Base-by-base conservation (phyloP, 2,888 invertebrate species). In the Tuta absoluta region DNA sequence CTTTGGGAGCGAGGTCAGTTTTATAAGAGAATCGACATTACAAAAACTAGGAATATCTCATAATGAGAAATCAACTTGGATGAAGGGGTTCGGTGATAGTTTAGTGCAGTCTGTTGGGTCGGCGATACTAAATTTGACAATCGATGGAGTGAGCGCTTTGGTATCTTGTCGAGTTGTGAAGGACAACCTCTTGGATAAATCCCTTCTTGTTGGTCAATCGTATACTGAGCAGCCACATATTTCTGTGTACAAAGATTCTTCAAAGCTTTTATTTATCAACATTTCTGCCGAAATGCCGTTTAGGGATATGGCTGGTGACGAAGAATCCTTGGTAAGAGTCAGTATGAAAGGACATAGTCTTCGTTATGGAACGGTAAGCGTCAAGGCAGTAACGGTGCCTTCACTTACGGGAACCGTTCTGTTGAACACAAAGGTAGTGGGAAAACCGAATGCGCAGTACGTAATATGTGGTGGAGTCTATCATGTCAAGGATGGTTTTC, bases 181-280 rank as follows among this genome's bases (percentile, higher is more conserved):
- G 5, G 69, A 72, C 62, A 45, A 61, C 0, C 58, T 64, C 1
- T 41, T 72, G 17, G 69, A 72, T 1, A 66, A 62, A 37, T 51
- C 68, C 12, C 1, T 72, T 10, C 56, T 72, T 1, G 64, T 71
- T n/a, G 70, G 70, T 2, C 68, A 69, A 33, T 21, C 63, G 0
- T 72, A 53, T 23, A 65, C 72, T 0, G 72, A 72, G 41, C 72
- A 70, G 51, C 66, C 69, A 2, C 68, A 71, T 21, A 65, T 71
- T 8, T 33, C 66, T 17, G 66, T 68, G 10, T 67, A 58, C 51
- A 72, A 71, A 41, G 62, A 69, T 63, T 45, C 62, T 2, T 48
- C 53, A 33, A 66, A 51, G 23, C 38, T 67, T 2, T 59, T 63
- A 19, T 65, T 69, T 48, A 19, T 66, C 4, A 7, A 68, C 28